These are phyloP conservation scores for Cephalopachus bancanus DNA, from an alignment of 2,797 vertebrate genomes.

Conservation along the genomic window DNA sequence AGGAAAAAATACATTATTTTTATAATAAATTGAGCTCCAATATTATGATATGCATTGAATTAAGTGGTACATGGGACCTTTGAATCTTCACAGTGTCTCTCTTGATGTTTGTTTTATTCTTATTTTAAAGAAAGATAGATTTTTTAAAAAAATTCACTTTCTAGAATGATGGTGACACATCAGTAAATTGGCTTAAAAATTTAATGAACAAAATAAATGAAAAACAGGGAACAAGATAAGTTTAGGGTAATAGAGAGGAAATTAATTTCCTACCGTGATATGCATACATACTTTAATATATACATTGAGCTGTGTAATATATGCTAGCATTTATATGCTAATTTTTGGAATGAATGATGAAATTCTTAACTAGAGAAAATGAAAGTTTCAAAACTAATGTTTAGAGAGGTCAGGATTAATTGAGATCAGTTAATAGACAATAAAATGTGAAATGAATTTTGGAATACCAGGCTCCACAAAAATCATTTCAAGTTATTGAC, in stretches of 20 bases:
- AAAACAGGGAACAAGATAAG: slow-evolving; percentile 66
- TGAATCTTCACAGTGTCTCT: slow-evolving; percentile 23
- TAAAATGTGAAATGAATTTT: background rate
- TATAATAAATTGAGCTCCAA: slow-evolving; percentile 30
- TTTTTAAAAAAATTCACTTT: slow-evolving; percentile 43
- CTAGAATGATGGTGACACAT: slow-evolving; percentile 48
- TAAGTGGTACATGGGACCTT: background rate
- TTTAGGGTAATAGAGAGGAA: slow-evolving; percentile 62
- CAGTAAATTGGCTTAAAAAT: slow-evolving; percentile 65
- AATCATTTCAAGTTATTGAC: slow-evolving; percentile 18
- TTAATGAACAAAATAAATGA: slow-evolving; percentile 29
- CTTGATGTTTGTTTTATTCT: slow-evolving; percentile 35
- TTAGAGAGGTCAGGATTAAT: background rate
- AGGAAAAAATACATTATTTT: slow-evolving; percentile 27
- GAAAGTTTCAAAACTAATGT: slow-evolving; percentile 64
- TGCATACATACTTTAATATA: slow-evolving; percentile 54
- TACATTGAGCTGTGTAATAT: slow-evolving; percentile 51
- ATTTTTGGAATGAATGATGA: slow-evolving; percentile 67
- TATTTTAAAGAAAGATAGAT: background rate
- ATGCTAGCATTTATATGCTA: slow-evolving; percentile 75
- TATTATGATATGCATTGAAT: background rate
- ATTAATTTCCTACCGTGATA: slow-evolving; percentile 62
- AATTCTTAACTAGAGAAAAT: slow-evolving; percentile 57
- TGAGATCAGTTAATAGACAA: slow-evolving; percentile 56
- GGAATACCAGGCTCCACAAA: background rate